Base-by-base conservation (phyloP, 2,888 invertebrate species). In the Leptothorax acervorum region DNA sequence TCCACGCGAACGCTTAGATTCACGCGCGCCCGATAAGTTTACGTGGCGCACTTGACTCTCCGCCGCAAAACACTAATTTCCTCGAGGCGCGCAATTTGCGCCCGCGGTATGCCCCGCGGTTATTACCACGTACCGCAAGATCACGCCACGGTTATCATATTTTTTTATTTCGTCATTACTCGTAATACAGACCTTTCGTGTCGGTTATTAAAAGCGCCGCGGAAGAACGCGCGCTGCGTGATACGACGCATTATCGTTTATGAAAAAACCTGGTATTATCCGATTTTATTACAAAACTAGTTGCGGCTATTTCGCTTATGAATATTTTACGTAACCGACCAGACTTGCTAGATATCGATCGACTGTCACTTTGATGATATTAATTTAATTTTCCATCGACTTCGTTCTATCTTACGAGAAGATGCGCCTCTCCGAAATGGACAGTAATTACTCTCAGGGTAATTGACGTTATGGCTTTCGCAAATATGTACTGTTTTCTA, bases 151-250 rank as follows among this genome's bases (percentile, higher is more conserved):
- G 79, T 79, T 68, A 79, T 60, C 79, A 70, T 81, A 62, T 68
- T 76, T 68, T 83, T 79, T 76, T 75, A 71, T 82, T 71, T 45
- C 76, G 45, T 63, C 53, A 74, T 81, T 81, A 48, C 62, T 81
- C 81, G 75, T 82, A 82, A 82, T 82, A 75, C 82, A 75, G 75
- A 82, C 75, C 82, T 82, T 82, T 82, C 82, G 76, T 82, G 82
- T 75, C 82, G 74, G 75, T 82, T 82, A 82, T 82, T 74, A 74
- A 82, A 82, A 74, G 74, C 75, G 75, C 76, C 71, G 23, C 79
- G 35, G 35, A 18, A 42, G 53, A 53, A 42, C 60, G 45, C 70
- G 28, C 68, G 51, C 63, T 66, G 73, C 63, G 82, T 82, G 82
- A 66, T 84, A 48, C 74, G 42, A 57, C 31, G 82, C 82, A 82